These are phyloP conservation scores for Fulmarus glacialis DNA, from an alignment of 2,113 vertebrate genomes.

Conservation along the genomic window DNA sequence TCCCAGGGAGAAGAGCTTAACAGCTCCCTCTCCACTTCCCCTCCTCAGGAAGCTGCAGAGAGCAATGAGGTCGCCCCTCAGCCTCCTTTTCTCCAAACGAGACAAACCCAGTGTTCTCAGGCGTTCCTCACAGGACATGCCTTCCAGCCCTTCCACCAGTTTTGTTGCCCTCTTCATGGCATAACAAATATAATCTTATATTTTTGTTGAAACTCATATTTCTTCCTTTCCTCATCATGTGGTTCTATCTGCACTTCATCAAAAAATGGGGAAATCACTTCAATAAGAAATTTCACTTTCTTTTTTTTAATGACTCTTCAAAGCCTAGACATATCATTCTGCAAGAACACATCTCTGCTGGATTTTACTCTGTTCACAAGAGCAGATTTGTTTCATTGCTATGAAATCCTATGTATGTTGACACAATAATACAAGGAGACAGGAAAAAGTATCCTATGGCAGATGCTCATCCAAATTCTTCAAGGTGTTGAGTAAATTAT, in stretches of 20 bases:
- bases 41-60: background rate
- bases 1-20: background rate
- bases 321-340: background rate
- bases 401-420: background rate
- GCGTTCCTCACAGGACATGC: background rate
- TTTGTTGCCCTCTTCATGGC: background rate
- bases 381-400: background rate
- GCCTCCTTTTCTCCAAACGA: background rate
- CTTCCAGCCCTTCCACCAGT: background rate
- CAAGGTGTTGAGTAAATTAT: background rate
- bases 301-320: background rate
- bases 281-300: background rate
- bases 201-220: background rate
- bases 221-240: background rate
- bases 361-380: background rate
- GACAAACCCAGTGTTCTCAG: background rate
- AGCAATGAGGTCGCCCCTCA: background rate
- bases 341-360: background rate
- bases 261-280: background rate
- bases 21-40: accelerated
- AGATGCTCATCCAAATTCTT: background rate
- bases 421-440: background rate
- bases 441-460: background rate
- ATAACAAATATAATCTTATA: background rate
- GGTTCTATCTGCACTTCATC: background rate